Percentiles rank a stretch among this genome's conserved stretches.
phyloP scores from a whole-genome alignment of 2,797 vertebrate species.

The Bovichtus diacanthus region DNA sequence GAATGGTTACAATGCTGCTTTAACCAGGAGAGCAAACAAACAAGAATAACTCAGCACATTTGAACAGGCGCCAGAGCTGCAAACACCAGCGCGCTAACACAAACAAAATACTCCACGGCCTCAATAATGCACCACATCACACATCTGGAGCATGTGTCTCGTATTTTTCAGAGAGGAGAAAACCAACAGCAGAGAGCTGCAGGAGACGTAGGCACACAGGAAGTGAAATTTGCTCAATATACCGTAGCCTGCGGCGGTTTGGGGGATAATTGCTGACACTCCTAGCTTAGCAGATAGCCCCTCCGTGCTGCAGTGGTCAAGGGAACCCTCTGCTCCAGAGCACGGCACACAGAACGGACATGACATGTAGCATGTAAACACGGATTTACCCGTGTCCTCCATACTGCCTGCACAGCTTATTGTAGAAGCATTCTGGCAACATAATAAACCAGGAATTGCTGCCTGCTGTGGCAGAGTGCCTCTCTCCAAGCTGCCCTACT shows the following conservation, averaged over 20 bases:
- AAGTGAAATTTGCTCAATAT: conserved; percentile 77
- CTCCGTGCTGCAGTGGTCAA: conserved; percentile 62
- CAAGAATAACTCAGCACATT: conserved; percentile 61
- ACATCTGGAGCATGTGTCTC: conserved; percentile 64
- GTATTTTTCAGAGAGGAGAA: conserved; percentile 48
- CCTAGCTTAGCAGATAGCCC: conserved; percentile 53
- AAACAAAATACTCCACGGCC: conserved; percentile 59
- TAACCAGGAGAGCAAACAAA: conserved; percentile 64
- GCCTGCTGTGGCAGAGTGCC: conserved; percentile 62
- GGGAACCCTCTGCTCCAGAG: conserved; percentile 64
- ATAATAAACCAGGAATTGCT: conserved; percentile 62
- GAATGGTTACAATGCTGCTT: conserved; percentile 55
- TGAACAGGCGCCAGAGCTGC: conserved; percentile 56
- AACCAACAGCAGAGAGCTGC: conserved; percentile 57
- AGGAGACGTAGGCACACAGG: conserved; percentile 59
- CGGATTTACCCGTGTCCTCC: conserved; percentile 55
- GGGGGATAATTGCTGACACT: conserved; percentile 75
- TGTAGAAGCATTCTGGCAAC: conserved; percentile 59
- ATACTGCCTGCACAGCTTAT: conserved; percentile 61
- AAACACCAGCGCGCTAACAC: conserved; percentile 57
- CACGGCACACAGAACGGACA: conserved; percentile 51
- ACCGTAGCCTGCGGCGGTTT: conserved; percentile 71
- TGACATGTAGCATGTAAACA: conserved; percentile 62
- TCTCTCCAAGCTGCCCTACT: conserved; percentile 75
- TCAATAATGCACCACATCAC: conserved; percentile 62